These are phyloP conservation scores for Pheosia gnoma DNA, from an alignment of 2,888 invertebrate genomes.

Conservation along the genomic window DNA sequence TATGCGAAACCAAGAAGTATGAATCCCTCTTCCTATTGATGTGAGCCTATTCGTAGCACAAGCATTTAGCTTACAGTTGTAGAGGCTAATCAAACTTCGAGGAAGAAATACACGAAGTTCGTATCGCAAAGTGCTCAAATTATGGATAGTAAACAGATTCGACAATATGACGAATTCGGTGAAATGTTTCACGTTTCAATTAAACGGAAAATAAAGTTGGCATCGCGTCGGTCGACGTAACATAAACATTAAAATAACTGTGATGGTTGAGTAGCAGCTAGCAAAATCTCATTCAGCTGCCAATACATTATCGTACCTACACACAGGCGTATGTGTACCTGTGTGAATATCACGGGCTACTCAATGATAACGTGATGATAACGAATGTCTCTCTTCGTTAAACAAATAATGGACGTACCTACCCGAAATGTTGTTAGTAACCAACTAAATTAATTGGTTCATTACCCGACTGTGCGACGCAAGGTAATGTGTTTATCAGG, in stretches of 20 bases:
- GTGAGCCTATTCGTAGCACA: too few relatives aligned
- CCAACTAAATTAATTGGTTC: too few relatives aligned
- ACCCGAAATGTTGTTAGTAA: too few relatives aligned
- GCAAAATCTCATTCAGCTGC: constrained; percentile 62
- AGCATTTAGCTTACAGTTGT: too few relatives aligned
- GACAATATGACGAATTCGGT: constrained; percentile 64
- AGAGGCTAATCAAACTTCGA: too few relatives aligned
- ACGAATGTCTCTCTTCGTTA: constrained; percentile 14
- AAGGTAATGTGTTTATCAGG: too few relatives aligned
- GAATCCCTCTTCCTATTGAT: too few relatives aligned
- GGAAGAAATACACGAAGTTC: constrained; percentile 30
- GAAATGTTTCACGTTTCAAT: constrained; percentile 72
- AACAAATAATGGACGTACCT: neutral
- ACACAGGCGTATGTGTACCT: constrained; percentile 4
- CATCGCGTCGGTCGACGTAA: constrained; percentile 64
- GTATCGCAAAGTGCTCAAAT: constrained; percentile 40
- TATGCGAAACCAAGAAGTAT: too few relatives aligned
- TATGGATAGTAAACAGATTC: constrained; percentile 58
- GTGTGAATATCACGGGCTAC: constrained; percentile 13
- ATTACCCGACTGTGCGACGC: too few relatives aligned
- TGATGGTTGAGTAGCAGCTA: constrained; percentile 59
- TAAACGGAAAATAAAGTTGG: constrained; percentile 73
- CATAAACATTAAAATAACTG: constrained; percentile 70
- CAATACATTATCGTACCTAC: constrained; percentile 45
- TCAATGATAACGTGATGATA: constrained; percentile 14